Evolutionary conservation across 2,113 vertebrate species (phyloP), one percentile per base, ranked within the genome.

Genomic region (Oryzias javanicus): DNA sequence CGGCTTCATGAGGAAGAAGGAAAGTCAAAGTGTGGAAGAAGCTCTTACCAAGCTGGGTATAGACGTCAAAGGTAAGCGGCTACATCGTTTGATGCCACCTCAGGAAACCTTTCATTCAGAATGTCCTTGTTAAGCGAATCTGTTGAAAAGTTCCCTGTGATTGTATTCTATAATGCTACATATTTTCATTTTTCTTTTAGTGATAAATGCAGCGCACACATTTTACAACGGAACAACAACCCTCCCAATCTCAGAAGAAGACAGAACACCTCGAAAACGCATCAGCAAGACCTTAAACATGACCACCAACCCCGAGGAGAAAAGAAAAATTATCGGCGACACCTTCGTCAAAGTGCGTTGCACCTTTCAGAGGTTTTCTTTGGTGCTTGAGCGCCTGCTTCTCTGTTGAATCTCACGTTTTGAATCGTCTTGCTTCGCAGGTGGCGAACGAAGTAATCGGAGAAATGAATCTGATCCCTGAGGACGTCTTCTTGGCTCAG

Each of bases 141-240:
- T 27, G 22, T 24, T 3, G 49, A 16, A 4, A 14, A n/a, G n/a
- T 24, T 3, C 25, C 17, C 4, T 19, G 14, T 2, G 6, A 4
- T 16, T 50, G 12, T 1, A 50, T 50, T 50, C 25, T 22, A 20
- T 17, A 22, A 6, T 17, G 14, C 20, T 27, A 16, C 41, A 35
- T 3, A 20, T 1, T 29, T 4, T 24, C 8, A 7, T 3, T 54
- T n/a, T 19, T 45, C 29, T 49, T 59, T 76, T 72, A 99, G 97
- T 99, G 84, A 95, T 99, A 65, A 98, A 98, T 56, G 97, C 97
- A 35, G 95, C 97, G 59, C 97, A 99, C 89, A 98, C 96, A 0
- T 99, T 99, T 87, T 99, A 99, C 66, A 99, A 99, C 4, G 97
- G 97, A 65, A 99, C 97, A 20, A 99, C 97, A 47, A 98, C 97